Evolutionary conservation across 2,113 vertebrate genomes (phyloP).

Genomic region (Andinoacara biseriatus): DNA sequence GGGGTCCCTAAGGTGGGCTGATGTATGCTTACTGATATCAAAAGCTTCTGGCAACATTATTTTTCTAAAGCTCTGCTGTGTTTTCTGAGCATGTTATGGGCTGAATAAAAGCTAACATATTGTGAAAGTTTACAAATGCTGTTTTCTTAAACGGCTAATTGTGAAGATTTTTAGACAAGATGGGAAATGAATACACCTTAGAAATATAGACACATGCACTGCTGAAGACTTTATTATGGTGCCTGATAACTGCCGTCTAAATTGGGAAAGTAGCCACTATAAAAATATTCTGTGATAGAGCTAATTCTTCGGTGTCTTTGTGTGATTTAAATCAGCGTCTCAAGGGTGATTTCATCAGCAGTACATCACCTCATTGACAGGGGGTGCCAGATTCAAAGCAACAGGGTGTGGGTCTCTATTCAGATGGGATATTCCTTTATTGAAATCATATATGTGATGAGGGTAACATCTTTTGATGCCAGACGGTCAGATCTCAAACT

Average conservation of each 20-base stretch:
- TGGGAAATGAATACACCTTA: neutral
- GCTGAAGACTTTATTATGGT: neutral
- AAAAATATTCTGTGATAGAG: neutral
- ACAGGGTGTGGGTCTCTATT: neutral
- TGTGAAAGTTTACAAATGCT: neutral
- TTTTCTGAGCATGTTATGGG: neutral
- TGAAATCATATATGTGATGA: constrained; percentile 29
- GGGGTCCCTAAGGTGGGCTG: constrained; percentile 29
- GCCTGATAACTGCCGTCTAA: neutral
- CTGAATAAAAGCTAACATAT: neutral
- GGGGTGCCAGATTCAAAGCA: constrained; percentile 61
- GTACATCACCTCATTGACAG: constrained; percentile 29
- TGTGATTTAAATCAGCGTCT: neutral
- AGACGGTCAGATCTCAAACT: neutral
- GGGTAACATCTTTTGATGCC: constrained; percentile 3
- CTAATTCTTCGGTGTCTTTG: neutral
- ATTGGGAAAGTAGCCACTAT: neutral
- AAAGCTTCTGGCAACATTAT: constrained; percentile 3
- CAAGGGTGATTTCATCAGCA: neutral
- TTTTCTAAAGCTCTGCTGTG: neutral
- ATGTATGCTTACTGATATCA: constrained; percentile 8
- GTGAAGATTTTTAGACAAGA: neutral
- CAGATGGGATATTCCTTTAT: constrained; percentile 17
- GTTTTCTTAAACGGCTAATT: neutral
- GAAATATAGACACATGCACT: neutral